Percentiles rank a stretch among this genome's conserved stretches.
Conservation (phyloP, 1,140 invertebrate genomes). For the Metaphire vulgaris region DNA sequence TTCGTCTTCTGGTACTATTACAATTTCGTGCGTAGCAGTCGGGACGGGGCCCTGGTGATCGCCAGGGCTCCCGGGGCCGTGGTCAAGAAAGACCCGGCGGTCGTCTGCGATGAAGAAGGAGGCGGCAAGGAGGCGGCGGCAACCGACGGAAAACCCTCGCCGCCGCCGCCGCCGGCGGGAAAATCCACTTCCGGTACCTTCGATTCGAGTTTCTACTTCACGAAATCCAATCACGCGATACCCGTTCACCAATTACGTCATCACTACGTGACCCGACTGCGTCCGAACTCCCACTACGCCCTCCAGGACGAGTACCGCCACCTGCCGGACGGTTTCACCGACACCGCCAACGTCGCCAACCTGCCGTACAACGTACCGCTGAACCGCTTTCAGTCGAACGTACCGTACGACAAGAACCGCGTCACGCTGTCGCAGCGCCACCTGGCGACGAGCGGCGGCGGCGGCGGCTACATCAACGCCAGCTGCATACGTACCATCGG, state of each 20-base stretch:
- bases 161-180: background rate
- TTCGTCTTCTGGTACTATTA: background rate
- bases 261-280: background rate
- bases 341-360: background rate
- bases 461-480: background rate
- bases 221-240: background rate
- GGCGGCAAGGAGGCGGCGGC: no score
- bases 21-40: no score
- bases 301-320: background rate
- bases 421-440: background rate
- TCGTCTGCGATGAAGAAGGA: background rate
- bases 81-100: background rate
- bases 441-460: background rate
- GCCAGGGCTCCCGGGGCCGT: background rate
- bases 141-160: background rate
- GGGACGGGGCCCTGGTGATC: background rate
- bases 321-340: background rate
- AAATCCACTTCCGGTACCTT: background rate
- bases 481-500: background rate
- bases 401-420: constrained; percentile 5
- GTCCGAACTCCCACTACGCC: background rate
- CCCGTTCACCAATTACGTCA: background rate
- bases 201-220: background rate
- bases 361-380: background rate
- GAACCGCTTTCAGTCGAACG: background rate